Evolutionary conservation across 2,797 vertebrate genomes (phyloP), one percentile per base, ranked within the genome.

Genomic region (Aphelocoma californica): DNA sequence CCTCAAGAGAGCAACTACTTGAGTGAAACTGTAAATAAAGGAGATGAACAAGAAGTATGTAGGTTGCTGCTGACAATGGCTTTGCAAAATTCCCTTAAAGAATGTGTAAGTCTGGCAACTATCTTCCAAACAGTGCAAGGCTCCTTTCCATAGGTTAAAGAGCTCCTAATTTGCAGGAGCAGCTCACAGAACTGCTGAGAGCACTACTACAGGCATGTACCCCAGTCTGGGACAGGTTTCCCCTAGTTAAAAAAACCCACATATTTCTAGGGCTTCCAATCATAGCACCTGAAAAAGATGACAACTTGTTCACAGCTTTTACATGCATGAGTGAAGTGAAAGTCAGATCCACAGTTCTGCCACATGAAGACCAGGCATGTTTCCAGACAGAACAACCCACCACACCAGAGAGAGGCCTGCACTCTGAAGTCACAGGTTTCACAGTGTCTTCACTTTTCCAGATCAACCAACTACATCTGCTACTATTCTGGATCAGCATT

Each of bases 61-160:
- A 92, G 36, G 32, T 9, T 51, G 47, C 66, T 82, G 44, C n/a
- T 66, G 36, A 36, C 6, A 2, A 38, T 2, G 1, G 54, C 21
- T 87, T 75, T 64, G 40, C 34, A 71, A 54, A 72, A 45, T 47
- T 79, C 28, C 14, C 16, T 75, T 40, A 10, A 53, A 71, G 26
- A 78, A 67, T 0, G 0, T 1, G 0, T 12, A 57, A 61, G 15
- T 28, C 54, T 31, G 32, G 28, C 34, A 47, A 6, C 31, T 15
- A 38, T 21, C 54, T 62, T 79, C 10, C 20, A n/a, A 81, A 61
- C 0, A 16, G 18, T 4, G 0, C 3, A 7, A 25, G n/a, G 32
- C 20, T 78, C 29, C 44, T 36, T 62, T 54, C 25, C 32, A 64
- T 6, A 65, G 25, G 26, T 53, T 73, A 56, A 53, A 50, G 10